A percentile compares a stretch with the other conserved stretches of the same genome.
Evolutionary conservation across 2,113 vertebrate genomes (phyloP).

Genomic region (Petrocephalus zakoni): DNA sequence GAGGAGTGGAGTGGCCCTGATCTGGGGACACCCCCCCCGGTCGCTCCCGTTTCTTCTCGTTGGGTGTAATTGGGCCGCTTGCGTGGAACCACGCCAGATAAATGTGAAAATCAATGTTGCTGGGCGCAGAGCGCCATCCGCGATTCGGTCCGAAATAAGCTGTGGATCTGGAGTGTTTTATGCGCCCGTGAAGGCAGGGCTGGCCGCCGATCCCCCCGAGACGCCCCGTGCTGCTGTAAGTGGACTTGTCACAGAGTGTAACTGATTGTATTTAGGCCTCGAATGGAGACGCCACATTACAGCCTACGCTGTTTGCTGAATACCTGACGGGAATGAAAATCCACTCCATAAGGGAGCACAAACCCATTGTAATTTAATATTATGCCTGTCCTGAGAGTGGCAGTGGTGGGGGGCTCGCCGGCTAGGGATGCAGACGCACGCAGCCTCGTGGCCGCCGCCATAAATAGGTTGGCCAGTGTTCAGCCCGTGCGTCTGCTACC

Average conservation of each 20-base stretch:
- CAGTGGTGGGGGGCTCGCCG: background rate
- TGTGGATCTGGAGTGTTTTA: conserved; percentile 26
- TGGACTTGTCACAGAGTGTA: conserved; percentile 23
- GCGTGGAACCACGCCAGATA: conserved; percentile 69
- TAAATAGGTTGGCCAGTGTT: background rate
- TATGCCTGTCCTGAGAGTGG: background rate
- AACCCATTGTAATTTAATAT: background rate
- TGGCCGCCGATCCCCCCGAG: background rate
- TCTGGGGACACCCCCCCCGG: conserved; percentile 59
- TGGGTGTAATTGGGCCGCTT: conserved; percentile 69
- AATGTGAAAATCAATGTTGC: conserved; percentile 80
- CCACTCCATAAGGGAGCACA: conserved; percentile 31
- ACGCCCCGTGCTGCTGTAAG: conserved; percentile 9
- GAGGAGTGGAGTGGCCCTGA: conserved; percentile 69
- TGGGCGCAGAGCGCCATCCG: conserved; percentile 67
- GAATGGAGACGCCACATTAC: conserved; percentile 8
- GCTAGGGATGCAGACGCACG: background rate
- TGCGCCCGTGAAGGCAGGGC: conserved; percentile 25
- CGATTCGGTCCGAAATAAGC: conserved; percentile 66
- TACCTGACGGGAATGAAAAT: conserved; percentile 27
- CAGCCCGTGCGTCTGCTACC: background rate
- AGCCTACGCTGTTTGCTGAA: background rate
- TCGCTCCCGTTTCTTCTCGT: conserved; percentile 60
- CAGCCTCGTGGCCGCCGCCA: background rate
- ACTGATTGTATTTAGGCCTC: conserved; percentile 19